These are phyloP conservation scores for Bubo blakistoni DNA, from an alignment of 2,113 vertebrate species.

Conservation along the genomic window DNA sequence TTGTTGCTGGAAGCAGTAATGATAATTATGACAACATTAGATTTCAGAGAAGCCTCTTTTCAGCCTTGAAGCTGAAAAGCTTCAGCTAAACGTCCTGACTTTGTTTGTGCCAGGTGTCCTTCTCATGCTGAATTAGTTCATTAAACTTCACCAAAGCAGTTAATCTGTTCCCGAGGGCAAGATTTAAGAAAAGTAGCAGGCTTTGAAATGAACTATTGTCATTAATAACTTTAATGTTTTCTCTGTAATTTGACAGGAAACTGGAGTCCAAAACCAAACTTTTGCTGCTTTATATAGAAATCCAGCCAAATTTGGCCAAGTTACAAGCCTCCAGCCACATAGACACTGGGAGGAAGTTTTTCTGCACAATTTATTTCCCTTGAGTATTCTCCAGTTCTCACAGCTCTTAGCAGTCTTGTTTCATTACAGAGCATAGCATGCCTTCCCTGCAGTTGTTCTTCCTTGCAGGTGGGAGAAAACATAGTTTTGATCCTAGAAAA, in stretches of 20 bases:
- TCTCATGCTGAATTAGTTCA: not conserved
- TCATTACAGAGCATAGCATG: not conserved
- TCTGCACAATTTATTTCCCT: not conserved
- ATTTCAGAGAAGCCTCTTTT: not conserved
- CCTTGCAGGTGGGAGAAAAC: not conserved
- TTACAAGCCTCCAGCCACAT: not conserved
- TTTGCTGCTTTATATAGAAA: not conserved
- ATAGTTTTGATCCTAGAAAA: not conserved
- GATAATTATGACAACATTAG: not conserved
- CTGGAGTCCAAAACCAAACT: not conserved
- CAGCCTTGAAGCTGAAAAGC: not conserved
- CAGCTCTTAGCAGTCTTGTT: not conserved
- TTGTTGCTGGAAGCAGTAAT: not conserved
- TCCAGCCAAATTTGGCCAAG: not conserved
- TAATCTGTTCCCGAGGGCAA: not conserved
- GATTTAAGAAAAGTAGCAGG: not conserved
- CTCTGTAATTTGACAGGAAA: not conserved
- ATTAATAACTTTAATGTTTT: not conserved
- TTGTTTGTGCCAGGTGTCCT: conserved; percentile 15
- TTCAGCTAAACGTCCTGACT: not conserved
- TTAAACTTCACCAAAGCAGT: not conserved
- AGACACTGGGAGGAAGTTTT: not conserved
- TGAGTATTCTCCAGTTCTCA: not conserved
- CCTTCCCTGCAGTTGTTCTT: not conserved
- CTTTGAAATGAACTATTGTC: not conserved